phyloP scores from a whole-genome alignment of 1,140 invertebrate species.

The Polyergus mexicanus region DNA sequence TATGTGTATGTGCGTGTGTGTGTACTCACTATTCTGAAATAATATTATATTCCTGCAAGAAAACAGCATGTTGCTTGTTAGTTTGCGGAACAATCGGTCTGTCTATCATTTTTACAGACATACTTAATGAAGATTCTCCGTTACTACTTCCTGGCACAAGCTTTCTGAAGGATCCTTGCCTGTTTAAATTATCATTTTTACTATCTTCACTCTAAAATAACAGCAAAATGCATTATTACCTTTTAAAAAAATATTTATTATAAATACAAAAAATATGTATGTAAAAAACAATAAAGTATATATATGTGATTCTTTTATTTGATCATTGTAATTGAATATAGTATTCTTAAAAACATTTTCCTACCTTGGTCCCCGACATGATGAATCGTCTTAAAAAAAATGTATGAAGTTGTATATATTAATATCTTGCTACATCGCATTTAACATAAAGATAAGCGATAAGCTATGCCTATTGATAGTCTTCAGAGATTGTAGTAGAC shows the following conservation, averaged over 20 bases:
- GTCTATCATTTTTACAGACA: conserved; percentile 88
- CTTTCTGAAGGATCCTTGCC: conserved; percentile 86
- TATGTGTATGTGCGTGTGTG: no score
- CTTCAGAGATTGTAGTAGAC: not conserved
- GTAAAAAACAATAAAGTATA: not conserved
- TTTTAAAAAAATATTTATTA: not conserved
- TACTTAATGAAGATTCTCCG: conserved; percentile 87
- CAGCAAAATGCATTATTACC: not conserved
- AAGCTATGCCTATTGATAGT: not conserved
- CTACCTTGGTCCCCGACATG: conserved; percentile 49
- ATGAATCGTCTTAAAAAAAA: not conserved
- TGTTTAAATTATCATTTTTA: conserved; percentile 81
- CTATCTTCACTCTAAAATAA: conserved; percentile 78
- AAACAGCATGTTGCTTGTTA: conserved; percentile 86
- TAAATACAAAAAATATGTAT: not conserved
- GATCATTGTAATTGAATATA: not conserved
- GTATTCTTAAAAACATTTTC: not conserved
- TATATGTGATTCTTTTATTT: not conserved
- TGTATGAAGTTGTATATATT: not conserved
- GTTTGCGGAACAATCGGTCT: conserved; percentile 85
- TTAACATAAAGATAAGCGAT: conserved; percentile 35
- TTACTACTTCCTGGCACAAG: conserved; percentile 86
- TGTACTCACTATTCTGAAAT: conserved; percentile 92
- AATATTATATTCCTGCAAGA: conserved; percentile 92
- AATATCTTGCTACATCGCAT: conserved; percentile 22